These are phyloP conservation scores for Hoplostethus mediterraneus DNA, from an alignment of 2,797 vertebrate species.

Conservation along the genomic window DNA sequence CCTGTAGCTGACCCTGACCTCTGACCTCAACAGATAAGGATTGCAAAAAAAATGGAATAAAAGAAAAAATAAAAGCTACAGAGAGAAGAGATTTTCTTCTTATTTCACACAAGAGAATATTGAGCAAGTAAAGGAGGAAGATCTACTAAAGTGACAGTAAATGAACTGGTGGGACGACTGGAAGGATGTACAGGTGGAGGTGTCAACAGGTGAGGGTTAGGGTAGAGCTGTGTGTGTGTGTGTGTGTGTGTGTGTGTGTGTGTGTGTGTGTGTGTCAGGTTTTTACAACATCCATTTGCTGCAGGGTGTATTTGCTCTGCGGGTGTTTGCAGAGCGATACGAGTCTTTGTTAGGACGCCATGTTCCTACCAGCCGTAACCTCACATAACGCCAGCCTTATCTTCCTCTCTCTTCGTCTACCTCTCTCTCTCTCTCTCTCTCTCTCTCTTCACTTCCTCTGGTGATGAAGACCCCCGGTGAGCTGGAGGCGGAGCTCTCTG, in stretches of 20 bases:
- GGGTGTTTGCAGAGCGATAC: conserved; percentile 43
- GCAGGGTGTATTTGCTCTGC: conserved; percentile 38
- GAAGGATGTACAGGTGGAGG: too few species aligned
- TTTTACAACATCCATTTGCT: conserved; percentile 1
- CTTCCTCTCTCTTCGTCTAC: conserved; percentile 5
- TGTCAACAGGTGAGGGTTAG: too few species aligned
- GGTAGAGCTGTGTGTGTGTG: background rate
- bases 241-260: background rate
- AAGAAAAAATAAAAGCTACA: too few species aligned
- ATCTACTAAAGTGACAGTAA: too few species aligned
- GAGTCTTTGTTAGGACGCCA: conserved; percentile 16
- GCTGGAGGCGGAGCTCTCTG: background rate
- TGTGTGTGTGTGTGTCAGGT: background rate
- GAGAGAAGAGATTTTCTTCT: too few species aligned
- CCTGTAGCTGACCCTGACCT: too few species aligned
- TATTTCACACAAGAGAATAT: too few species aligned
- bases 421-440: conserved; percentile 11
- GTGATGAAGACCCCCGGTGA: background rate
- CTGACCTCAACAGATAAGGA: too few species aligned
- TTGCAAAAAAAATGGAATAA: too few species aligned
- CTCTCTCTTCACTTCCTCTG: background rate
- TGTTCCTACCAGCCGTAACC: conserved; percentile 9
- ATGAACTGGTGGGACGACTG: too few species aligned
- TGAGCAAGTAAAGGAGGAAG: too few species aligned
- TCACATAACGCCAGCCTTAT: background rate